phyloP scores from a whole-genome alignment of 2,113 vertebrate species.

The Passer montanus region DNA sequence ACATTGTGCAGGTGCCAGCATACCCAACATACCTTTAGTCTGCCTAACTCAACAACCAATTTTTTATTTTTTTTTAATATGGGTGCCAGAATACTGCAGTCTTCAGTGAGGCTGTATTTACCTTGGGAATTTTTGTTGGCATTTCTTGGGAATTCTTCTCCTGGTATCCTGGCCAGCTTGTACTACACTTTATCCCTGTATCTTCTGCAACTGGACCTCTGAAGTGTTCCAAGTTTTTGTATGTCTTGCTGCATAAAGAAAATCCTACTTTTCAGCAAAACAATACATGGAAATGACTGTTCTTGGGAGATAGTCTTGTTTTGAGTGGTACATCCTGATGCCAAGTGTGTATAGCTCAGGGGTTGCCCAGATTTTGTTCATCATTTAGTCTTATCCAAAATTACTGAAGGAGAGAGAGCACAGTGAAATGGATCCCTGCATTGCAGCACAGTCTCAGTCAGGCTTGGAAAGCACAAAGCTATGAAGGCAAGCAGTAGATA shows the following conservation, averaged over 20 bases:
- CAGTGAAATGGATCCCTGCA: not conserved
- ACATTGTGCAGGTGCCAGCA: not conserved
- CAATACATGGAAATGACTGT: not conserved
- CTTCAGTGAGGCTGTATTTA: not conserved
- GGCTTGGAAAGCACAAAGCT: not conserved
- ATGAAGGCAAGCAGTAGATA: not conserved
- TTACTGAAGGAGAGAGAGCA: not conserved
- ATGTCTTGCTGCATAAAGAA: constrained; percentile 23
- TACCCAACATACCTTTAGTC: not conserved
- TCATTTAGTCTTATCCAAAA: not conserved
- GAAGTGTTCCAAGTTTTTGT: not conserved
- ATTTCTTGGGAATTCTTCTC: not conserved
- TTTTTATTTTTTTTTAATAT: not conserved
- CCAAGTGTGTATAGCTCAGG: not conserved
- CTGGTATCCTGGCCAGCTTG: not conserved
- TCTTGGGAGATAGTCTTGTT: not conserved
- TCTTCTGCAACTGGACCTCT: not conserved
- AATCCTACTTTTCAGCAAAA: constrained; percentile 29
- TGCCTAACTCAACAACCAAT: not conserved
- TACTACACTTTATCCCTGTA: not conserved
- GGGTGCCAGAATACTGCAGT: not conserved
- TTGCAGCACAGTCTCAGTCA: not conserved
- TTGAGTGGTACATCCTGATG: not conserved
- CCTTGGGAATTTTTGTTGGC: not conserved
- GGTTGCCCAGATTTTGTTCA: not conserved